Conservation (phyloP, 2,113 vertebrate species). For the Peromyscus californicus region DNA sequence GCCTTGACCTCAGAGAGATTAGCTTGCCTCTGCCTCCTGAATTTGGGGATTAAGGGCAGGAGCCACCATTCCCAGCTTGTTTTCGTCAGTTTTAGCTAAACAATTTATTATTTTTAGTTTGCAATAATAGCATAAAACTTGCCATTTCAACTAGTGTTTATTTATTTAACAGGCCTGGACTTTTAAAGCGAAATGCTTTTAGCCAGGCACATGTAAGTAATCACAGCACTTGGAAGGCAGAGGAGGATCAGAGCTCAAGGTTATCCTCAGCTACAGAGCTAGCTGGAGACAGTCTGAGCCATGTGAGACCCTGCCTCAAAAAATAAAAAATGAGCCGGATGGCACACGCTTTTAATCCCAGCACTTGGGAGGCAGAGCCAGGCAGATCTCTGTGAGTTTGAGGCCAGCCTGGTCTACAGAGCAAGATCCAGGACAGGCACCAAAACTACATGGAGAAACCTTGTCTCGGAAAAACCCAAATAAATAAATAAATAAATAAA, state of each 20-base stretch:
- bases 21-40: no score
- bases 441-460: neutral
- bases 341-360: no score
- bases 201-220: neutral
- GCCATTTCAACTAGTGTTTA: neutral
- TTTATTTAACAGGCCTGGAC: neutral
- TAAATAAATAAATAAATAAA: no score
- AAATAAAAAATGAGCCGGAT: no score
- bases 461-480: no score
- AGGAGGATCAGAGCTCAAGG: neutral
- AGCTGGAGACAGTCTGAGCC: neutral
- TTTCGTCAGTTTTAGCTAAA: neutral
- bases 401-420: neutral
- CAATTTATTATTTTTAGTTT: neutral
- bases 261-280: neutral
- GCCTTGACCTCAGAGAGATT: no score
- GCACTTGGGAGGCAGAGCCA: no score
- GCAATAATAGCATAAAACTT: neutral
- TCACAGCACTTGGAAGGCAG: neutral
- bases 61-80: neutral
- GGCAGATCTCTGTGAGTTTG: neutral
- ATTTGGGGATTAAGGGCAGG: no score
- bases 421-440: neutral
- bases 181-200: neutral
- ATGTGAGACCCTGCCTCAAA: neutral